Base-by-base conservation (phyloP, 2,797 vertebrate species). In the Arctocebus calabarensis region DNA sequence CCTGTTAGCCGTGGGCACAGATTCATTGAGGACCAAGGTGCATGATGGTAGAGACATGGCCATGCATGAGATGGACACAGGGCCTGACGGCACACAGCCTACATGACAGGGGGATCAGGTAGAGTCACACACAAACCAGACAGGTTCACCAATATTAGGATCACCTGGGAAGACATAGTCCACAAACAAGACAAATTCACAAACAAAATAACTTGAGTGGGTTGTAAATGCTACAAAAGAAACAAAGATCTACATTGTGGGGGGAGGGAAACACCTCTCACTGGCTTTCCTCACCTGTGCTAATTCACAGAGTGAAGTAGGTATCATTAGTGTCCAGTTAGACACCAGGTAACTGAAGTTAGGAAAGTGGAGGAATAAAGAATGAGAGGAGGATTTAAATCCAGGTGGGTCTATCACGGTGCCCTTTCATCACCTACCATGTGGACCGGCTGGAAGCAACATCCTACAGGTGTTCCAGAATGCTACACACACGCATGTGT, bases 141-240 rank as follows among this genome's bases (percentile, higher is more conserved):
- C 57, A 12, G 29, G 22, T 34, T 70, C 70, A 29, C 27, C 73
- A 78, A 29, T 9, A 25, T 7, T 3, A 62, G 32, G 29, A 45
- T 27, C 27, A 5, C 20, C 23, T 1, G 20, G 10, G 11, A 34
- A 45, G 32, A 68, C 48, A 66, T 0, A 19, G 52, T 62, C 12
- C 62, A 32, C 10, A 11, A 16, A 92, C 19, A 55, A 81, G 61
- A n/a, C 32, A 74, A 55, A 64, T 3, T 79, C 71, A 62, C 45
- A 48, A 52, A 25, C n/a, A 52, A 48, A 83, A 70, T 25, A 40
- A 55, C 32, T 9, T 32, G 16, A 2, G 14, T 7, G 2, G 20
- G 7, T 57, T 10, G 8, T 9, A 43, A 29, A 17, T 52, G 71
- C 52, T 75, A 29, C 45, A 32, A 81, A 73, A 40, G 37, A 71